Evolutionary conservation across 2,888 invertebrate species (phyloP), one percentile per base, ranked within the genome.

Genomic region (Lasioglossum lativentre): DNA sequence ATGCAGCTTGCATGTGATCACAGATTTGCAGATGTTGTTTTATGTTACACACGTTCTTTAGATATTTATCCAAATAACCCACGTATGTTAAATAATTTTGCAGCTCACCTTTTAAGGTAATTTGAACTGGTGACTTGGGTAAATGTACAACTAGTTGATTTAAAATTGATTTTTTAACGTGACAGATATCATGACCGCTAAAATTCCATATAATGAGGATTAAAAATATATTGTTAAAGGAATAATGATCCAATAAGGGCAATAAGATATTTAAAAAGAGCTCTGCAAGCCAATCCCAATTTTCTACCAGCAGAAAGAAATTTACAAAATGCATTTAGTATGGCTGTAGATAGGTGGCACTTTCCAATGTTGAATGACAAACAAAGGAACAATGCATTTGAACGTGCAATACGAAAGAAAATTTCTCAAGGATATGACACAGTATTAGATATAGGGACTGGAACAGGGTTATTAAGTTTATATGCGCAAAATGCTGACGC

Each of bases 321-420:
- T 93, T 95, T 97, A 30, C 96, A 97, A 93, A 97, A 97, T 86
- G 95, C 97, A 0, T 97, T 96, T 91, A 97, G 97, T 93, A 95
- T 96, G 87, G 95, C 97, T 82, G 96, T 98, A 70, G 97, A 97
- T 85, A 95, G 98, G 76, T 98, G 98, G 98, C 98, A 98, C 94
- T 98, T 97, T 94, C 95, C 97, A 82, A 98, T 98, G 98, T 94
- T 98, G 42, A 98, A 98, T 95, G 98, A 98, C 93, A 95, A 95
- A 83, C 93, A 95, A 30, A 95, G 98, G 70, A 98, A 98, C 95
- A 93, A 95, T 80, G 96, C 96, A 0, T 98, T 97, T 93, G 95
- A 95, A 78, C 93, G 95, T 78, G 98, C 98, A 0, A 97, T 98
- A 85, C 92, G 93, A 30, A 95, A 96, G 80, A 96, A 95, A 84